Conservation (phyloP, 2,113 vertebrate genomes). For the Toxostoma redivivum region DNA sequence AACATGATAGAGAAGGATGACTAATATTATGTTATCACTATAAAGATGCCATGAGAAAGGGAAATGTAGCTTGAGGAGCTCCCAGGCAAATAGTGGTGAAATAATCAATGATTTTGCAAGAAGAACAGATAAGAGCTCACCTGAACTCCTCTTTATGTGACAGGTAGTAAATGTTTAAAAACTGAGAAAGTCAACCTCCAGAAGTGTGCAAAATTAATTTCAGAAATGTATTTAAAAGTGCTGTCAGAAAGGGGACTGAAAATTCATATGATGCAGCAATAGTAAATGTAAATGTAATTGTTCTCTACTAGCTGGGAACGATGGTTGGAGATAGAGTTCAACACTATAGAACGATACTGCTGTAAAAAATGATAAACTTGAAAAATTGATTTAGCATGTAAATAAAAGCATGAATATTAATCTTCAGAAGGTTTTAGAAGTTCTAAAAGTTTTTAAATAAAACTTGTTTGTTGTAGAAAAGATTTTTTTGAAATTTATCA, state of each 20-base stretch:
- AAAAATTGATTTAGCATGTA: neutral
- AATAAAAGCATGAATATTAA: neutral
- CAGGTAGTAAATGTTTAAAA: neutral
- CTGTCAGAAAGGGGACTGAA: neutral
- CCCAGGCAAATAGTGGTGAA: neutral
- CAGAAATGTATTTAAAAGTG: neutral
- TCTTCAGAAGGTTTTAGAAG: neutral
- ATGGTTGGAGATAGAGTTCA: neutral
- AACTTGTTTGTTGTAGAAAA: neutral
- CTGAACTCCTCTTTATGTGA: neutral
- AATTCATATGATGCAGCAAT: neutral
- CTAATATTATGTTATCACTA: neutral
- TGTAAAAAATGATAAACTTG: neutral
- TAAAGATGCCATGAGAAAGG: neutral
- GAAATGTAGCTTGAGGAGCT: neutral
- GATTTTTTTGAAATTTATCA: neutral
- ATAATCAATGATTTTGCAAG: neutral
- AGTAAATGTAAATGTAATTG: neutral
- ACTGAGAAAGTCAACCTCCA: neutral
- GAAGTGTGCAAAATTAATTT: neutral
- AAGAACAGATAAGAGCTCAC: neutral
- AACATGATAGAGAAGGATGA: neutral
- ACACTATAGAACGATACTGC: neutral
- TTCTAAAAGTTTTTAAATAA: neutral
- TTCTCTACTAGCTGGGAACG: neutral